Base-by-base conservation (phyloP, 2,888 invertebrate species). In the Ariolimax columbianus region DNA sequence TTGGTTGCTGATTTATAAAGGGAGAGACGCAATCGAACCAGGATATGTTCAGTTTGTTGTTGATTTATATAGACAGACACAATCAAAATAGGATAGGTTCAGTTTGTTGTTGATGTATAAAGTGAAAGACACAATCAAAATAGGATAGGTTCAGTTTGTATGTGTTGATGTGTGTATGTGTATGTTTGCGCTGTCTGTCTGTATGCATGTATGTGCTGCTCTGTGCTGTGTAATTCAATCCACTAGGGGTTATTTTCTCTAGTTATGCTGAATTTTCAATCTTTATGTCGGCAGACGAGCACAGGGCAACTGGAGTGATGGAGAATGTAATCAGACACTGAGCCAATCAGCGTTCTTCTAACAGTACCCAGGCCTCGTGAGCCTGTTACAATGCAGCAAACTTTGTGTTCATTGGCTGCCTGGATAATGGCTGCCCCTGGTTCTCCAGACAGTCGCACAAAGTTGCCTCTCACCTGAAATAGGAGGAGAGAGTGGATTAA, bases 311-410 rank as follows among this genome's bases (percentile, higher is more conserved):
- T 84, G 17, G 88, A 83, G 55, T 88, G 88, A 72, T 88, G 87
- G 38, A 88, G 83, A 70, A 88, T 85, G 85, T 88, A 88, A 83
- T 88, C 87, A 17, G 87, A 87, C 66, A 88, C 88, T 17, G 87
- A 87, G 66, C 88, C 88, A 77, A 87, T 82, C 70, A 88, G 78
- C 2, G 88, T 86, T 75, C 88, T 84, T 26, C 86, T 82, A 14
- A 88, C 82, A 55, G 86, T 87, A 63, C 88, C 88, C 36, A 86
- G 72, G 30, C 88, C 88, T 19, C 88, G 80, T 6, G 87, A 84
- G 3, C 88, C 88, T 17, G 88, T 88, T 36, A 88, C 87, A 33
- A 88, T 87, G 82, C 86, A 86, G 40, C 78, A 79, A 33, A 66
- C 87, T 7, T 82, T 81, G 77, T 88, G 83, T 63, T 75, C 68